These are phyloP conservation scores for Eurystomus glaucurus DNA, from an alignment of 2,797 vertebrate genomes.

Conservation along the genomic window DNA sequence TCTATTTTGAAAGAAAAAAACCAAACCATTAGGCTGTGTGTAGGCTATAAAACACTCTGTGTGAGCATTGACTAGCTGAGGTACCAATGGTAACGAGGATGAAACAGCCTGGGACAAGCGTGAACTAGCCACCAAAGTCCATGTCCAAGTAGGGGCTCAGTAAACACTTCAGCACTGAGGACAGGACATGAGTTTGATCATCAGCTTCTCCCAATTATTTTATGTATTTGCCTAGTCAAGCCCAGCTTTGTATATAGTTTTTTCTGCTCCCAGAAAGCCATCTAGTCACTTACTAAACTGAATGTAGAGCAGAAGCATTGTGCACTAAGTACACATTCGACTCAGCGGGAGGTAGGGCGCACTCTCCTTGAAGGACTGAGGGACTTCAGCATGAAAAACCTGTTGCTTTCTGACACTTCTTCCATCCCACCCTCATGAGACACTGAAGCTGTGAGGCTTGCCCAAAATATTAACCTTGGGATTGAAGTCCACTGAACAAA, in stretches of 20 bases:
- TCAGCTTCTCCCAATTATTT: not conserved
- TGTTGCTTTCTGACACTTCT: not conserved
- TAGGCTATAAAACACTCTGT: not conserved
- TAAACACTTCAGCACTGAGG: not conserved
- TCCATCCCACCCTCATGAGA: not conserved
- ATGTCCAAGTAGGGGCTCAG: not conserved
- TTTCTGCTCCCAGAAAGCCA: not conserved
- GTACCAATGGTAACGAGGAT: not conserved
- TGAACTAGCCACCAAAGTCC: not conserved
- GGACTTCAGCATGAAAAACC: not conserved
- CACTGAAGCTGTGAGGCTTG: not conserved
- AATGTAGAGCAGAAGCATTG: not conserved
- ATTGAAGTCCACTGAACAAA: not conserved
- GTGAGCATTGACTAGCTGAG: not conserved
- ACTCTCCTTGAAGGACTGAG: not conserved
- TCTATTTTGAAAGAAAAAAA: not conserved
- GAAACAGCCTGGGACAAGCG: not conserved
- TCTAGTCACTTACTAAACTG: not conserved
- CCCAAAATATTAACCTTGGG: not conserved
- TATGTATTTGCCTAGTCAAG: not conserved
- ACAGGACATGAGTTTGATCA: not conserved
- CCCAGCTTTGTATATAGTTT: not conserved
- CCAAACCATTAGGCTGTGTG: not conserved
- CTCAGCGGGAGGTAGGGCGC: not conserved
- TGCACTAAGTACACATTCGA: accelerated